These are phyloP conservation scores for Aphyosemion australe DNA, from an alignment of 2,113 vertebrate genomes.

Conservation along the genomic window DNA sequence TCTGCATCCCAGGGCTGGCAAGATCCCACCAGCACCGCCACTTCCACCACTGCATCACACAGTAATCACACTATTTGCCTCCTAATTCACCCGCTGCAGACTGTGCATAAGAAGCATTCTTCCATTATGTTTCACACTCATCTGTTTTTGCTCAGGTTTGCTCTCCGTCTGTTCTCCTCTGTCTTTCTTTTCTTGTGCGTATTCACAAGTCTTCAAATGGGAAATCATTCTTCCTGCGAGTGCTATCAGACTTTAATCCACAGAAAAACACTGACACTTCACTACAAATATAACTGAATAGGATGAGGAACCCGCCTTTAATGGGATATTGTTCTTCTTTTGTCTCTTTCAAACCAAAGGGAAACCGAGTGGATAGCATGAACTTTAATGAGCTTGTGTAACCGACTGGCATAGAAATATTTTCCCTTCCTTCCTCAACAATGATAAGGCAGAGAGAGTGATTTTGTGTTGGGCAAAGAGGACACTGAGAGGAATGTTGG, in stretches of 20 bases:
- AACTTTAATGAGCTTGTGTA: constrained; percentile 79
- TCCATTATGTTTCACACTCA: constrained; percentile 56
- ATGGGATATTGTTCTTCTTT: constrained; percentile 79
- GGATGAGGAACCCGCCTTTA: constrained; percentile 74
- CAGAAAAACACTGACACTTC: constrained; percentile 74
- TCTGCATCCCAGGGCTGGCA: constrained; percentile 77
- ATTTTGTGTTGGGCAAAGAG: constrained; percentile 56
- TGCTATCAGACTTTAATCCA: constrained; percentile 81
- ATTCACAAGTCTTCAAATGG: constrained; percentile 71
- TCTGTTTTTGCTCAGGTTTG: constrained; percentile 45
- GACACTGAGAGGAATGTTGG: constrained; percentile 17
- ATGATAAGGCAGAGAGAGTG: constrained; percentile 58
- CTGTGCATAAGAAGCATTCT: constrained; percentile 53
- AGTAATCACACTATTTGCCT: constrained; percentile 74
- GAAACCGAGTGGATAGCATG: constrained; percentile 74
- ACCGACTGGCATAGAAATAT: constrained; percentile 76
- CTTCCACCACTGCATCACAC: constrained; percentile 65
- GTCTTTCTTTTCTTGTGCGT: constrained; percentile 46
- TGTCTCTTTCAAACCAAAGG: constrained; percentile 77
- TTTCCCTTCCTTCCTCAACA: constrained; percentile 66
- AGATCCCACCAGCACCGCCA: constrained; percentile 74
- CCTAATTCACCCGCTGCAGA: constrained; percentile 69
- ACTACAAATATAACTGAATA: constrained; percentile 66
- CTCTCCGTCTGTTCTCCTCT: constrained; percentile 40
- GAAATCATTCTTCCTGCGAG: constrained; percentile 69